Conservation (phyloP, 2,797 vertebrate genomes). For the Simalia tracyae region DNA sequence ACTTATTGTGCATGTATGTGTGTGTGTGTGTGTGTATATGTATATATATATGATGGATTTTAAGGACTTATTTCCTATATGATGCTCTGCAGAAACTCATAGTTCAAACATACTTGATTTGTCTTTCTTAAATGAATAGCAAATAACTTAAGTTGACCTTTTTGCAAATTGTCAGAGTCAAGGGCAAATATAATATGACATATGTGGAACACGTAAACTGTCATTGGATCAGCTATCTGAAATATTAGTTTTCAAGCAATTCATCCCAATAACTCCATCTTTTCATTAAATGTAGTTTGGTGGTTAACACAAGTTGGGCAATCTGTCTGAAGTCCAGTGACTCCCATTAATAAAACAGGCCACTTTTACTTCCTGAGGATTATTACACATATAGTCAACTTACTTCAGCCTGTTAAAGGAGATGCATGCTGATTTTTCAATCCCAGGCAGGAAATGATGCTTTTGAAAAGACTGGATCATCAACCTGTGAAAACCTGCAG, state of each 20-base stretch:
- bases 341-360: not conserved
- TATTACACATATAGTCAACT: rapidly evolving
- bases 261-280: not conserved
- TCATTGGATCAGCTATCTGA: not conserved
- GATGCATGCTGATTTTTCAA: not conserved
- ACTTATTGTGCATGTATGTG: too few relatives aligned
- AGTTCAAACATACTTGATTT: not conserved
- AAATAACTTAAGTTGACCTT: conserved; percentile 29
- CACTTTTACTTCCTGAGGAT: not conserved
- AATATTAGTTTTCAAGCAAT: not conserved
- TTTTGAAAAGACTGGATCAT: not conserved
- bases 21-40: too few relatives aligned
- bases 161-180: not conserved
- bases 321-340: not conserved
- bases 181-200: not conserved
- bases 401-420: not conserved
- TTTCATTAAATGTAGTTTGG: not conserved
- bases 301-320: not conserved
- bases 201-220: not conserved
- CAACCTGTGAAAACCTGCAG: not conserved
- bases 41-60: not conserved
- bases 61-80: not conserved
- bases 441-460: not conserved
- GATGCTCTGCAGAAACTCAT: not conserved
- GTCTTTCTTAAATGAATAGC: conserved; percentile 9